Base-by-base conservation (phyloP, 2,113 vertebrate genomes). In the Eptesicus fuscus region DNA sequence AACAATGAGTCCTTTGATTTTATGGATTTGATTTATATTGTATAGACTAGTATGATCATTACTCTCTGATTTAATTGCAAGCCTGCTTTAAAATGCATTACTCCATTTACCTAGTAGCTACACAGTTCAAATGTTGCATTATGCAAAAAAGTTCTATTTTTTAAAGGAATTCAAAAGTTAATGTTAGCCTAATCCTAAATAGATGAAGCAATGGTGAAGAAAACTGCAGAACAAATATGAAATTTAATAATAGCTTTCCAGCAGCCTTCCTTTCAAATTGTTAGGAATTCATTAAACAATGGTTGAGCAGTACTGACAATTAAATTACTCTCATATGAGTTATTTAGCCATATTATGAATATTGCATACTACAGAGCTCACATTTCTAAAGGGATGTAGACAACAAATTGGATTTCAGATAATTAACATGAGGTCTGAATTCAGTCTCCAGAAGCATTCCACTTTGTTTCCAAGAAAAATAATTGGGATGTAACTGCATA, bases 251-350 rank as follows among this genome's bases (percentile, higher is more conserved):
- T 91, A 42, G 65, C 30, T 88, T 96, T 98, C 97, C 17, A 70
- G 97, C 84, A 95, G 90, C 95, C 97, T 98, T 94, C 93, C 94
- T 97, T 96, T 97, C 95, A 97, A 95, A 98, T 97, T 98, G 94
- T 97, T 98, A 98, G 91, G 96, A 98, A 98, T 98, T 98, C 97
- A 98, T 98, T 98, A 98, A 98, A 98, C 88, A 98, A 98, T 95
- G 90, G 86, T 93, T 98, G 97, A 97, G 96, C 51, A 97, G 96
- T 96, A 90, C 44, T 97, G 96, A 98, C 96, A 98, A 98, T 98
- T 98, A 98, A 98, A 98, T 98, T 97, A 98, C 96, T 98, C 96
- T 98, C 94, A 91, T 97, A 97, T 88, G 95, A 98, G 97, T 83
- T 95, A 98, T 97, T 97, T 95, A 96, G 96, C 91, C 96, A 91